These are phyloP conservation scores for Gadopsis bispinosus DNA, from an alignment of 2,797 vertebrate species.

Conservation along the genomic window DNA sequence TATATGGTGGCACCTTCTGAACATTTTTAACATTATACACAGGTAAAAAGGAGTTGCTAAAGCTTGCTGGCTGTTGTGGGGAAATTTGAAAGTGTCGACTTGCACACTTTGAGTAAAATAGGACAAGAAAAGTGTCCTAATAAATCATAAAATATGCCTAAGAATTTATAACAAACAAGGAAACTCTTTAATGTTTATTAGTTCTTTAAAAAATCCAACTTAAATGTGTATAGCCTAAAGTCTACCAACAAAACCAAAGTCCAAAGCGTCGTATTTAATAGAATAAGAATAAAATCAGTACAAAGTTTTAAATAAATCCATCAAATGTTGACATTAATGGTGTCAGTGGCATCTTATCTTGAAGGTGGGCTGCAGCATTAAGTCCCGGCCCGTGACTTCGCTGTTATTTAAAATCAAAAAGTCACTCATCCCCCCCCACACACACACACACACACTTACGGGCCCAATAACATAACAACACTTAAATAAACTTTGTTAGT, in stretches of 20 bases:
- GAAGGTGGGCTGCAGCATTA: background rate
- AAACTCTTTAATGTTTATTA: background rate
- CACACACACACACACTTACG: too few relatives aligned
- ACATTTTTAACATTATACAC: background rate
- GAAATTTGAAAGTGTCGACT: background rate
- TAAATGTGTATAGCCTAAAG: background rate
- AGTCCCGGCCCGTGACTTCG: constrained; percentile 39
- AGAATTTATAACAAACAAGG: background rate
- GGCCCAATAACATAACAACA: constrained; percentile 64
- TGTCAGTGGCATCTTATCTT: background rate
- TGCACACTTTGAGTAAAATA: constrained; percentile 1
- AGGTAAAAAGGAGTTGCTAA: background rate
- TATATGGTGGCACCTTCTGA: background rate
- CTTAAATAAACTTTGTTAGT: constrained; percentile 76
- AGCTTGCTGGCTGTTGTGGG: background rate
- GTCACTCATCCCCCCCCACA: constrained; percentile 60
- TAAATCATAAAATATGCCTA: background rate
- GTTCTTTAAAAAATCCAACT: background rate
- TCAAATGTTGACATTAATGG: constrained; percentile 13
- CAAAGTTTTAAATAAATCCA: background rate
- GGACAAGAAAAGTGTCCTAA: background rate
- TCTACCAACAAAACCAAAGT: background rate
- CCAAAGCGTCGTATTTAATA: accelerated
- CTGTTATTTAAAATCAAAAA: constrained; percentile 56
- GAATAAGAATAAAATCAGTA: background rate